A percentile compares a stretch with the other conserved stretches of the same genome.
phyloP scores from a whole-genome alignment of 2,113 vertebrate species.

The Noctilio leporinus region DNA sequence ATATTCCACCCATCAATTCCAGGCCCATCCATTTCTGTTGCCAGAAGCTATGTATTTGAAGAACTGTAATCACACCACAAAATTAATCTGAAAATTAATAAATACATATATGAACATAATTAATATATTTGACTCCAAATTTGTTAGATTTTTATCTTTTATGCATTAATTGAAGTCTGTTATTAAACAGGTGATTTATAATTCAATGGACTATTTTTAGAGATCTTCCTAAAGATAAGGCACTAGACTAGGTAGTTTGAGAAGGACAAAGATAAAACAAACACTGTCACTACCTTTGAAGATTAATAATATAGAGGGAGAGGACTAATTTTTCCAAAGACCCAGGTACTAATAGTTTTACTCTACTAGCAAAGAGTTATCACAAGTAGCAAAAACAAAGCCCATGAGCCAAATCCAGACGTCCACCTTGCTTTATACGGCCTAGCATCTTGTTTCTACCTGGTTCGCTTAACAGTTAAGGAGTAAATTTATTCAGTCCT shows the following conservation, averaged over 20 bases:
- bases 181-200: not conserved
- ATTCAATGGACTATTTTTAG: not conserved
- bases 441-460: too few species aligned
- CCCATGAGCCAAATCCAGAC: too few species aligned
- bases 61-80: not conserved
- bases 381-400: too few species aligned
- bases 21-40: not conserved
- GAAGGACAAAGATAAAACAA: not conserved
- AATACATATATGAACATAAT: not conserved
- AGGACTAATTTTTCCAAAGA: not conserved
- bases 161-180: not conserved
- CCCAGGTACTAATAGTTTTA: not conserved
- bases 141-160: conserved; percentile 14
- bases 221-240: not conserved
- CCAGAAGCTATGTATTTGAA: not conserved
- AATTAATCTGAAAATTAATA: conserved; percentile 10
- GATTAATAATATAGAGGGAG: not conserved
- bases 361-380: not conserved
- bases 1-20: not conserved
- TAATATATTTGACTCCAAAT: not conserved
- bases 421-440: too few species aligned
- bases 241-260: not conserved
- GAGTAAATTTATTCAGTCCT: too few species aligned
- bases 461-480: too few species aligned
- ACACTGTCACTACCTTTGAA: not conserved